A percentile compares a stretch with the other conserved stretches of the same genome.
Evolutionary conservation across 2,888 invertebrate species (phyloP).

Genomic region (Mermis nigrescens): DNA sequence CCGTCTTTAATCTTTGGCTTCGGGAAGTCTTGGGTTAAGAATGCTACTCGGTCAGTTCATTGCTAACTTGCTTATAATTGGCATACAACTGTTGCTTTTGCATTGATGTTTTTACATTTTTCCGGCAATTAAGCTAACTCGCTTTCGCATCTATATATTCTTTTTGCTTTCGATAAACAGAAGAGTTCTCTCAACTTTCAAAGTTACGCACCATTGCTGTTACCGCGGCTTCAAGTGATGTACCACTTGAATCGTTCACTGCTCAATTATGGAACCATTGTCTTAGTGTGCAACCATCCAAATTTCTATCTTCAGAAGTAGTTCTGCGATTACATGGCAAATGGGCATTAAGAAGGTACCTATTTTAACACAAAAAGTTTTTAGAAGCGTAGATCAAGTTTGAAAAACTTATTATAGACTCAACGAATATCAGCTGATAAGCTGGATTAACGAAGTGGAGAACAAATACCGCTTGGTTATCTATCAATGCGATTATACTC

Average conservation of each 20-base stretch:
- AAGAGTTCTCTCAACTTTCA: neutral
- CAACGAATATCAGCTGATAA: constrained; percentile 45
- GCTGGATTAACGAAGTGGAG: constrained; percentile 97
- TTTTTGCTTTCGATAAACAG: too few species aligned
- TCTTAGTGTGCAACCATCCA: constrained; percentile 48
- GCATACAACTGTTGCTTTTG: too few species aligned
- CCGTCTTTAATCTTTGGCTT: too few species aligned
- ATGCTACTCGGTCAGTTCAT: too few species aligned
- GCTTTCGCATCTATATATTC: too few species aligned
- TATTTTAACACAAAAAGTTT: too few species aligned
- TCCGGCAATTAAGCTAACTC: too few species aligned
- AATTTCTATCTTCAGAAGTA: constrained; percentile 42
- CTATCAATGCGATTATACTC: constrained; percentile 78
- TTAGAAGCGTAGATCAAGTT: too few species aligned
- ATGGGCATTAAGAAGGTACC: neutral
- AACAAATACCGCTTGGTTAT: constrained; percentile 82
- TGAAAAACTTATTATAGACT: constrained; percentile 3
- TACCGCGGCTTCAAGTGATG: constrained; percentile 78
- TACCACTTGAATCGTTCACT: constrained; percentile 86
- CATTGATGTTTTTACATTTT: too few species aligned
- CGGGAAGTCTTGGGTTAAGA: too few species aligned
- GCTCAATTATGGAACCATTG: constrained; percentile 90
- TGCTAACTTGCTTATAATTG: too few species aligned
- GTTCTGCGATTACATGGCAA: too few species aligned
- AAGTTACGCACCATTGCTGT: constrained; percentile 90